Evolutionary conservation across 2,888 invertebrate genomes (phyloP).

Genomic region (Zootermopsis nevadensis): DNA sequence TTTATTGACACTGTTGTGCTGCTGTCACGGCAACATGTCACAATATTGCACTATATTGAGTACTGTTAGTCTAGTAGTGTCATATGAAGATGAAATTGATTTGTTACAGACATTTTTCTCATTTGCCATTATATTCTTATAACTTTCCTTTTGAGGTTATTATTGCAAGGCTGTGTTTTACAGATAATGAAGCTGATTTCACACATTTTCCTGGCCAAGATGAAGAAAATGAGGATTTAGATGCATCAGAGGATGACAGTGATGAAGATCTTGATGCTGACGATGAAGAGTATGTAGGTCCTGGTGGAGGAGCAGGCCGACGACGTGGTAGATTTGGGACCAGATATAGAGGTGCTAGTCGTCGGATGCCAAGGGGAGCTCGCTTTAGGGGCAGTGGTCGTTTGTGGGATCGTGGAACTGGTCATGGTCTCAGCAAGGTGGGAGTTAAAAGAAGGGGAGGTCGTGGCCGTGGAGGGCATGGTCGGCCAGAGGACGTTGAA

Average conservation of each 20-base stretch:
- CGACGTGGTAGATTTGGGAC: slow-evolving; percentile 40
- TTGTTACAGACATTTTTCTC: no score
- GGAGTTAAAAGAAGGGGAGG: slow-evolving; percentile 58
- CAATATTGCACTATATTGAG: no score
- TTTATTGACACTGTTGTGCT: no score
- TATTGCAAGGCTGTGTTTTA: background rate
- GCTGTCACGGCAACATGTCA: no score
- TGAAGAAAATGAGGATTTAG: slow-evolving; percentile 33
- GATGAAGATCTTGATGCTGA: slow-evolving; percentile 55
- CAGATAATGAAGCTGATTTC: slow-evolving; percentile 41
- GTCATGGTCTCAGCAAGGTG: slow-evolving; percentile 55
- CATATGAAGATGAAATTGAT: no score
- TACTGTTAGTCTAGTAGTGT: no score
- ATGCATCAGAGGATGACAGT: slow-evolving; percentile 49
- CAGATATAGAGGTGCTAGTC: slow-evolving; percentile 28
- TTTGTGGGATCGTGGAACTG: slow-evolving; percentile 52
- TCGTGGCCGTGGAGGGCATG: slow-evolving; percentile 61
- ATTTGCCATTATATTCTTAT: no score
- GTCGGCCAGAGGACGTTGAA: slow-evolving; percentile 61
- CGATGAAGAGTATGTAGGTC: slow-evolving; percentile 40
- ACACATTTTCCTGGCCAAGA: slow-evolving; percentile 32
- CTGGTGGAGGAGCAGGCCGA: slow-evolving; percentile 31
- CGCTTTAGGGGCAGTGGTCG: slow-evolving; percentile 30
- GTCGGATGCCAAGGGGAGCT: slow-evolving; percentile 16
- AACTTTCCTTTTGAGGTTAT: no score